Conservation (phyloP, 1,140 invertebrate genomes). For the Scaptomyza pallida region DNA sequence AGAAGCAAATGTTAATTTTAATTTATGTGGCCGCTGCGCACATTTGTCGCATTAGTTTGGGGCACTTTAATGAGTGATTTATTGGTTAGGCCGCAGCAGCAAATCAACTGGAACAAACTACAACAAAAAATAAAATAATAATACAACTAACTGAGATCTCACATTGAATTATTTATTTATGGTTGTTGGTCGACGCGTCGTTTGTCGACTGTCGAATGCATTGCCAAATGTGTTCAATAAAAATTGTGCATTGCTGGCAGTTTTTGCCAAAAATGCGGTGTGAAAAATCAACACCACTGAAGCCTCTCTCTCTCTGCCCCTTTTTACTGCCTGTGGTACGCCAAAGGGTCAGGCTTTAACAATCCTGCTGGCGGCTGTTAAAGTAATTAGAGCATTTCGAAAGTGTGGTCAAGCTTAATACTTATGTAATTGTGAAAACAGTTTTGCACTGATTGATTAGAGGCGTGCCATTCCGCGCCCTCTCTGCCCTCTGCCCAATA, state of each 20-base stretch:
- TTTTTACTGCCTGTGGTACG: conserved; percentile 21
- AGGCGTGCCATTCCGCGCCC: conserved; percentile 21
- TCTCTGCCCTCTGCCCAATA: conserved; percentile 1
- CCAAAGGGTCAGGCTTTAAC: not conserved
- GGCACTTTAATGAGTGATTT: conserved; percentile 79
- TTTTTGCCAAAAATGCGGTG: conserved; percentile 25
- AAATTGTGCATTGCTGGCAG: conserved; percentile 55
- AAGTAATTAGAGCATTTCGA: conserved; percentile 72
- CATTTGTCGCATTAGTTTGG: conserved; percentile 78
- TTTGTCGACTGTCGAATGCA: conserved; percentile 17
- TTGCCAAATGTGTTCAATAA: conserved; percentile 63
- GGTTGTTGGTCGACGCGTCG: conserved; percentile 29
- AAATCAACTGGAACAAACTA: conserved; percentile 30
- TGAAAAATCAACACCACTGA: conserved; percentile 9
- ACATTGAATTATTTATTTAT: conserved; percentile 76
- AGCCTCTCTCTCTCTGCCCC: not conserved
- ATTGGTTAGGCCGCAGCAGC: conserved; percentile 57
- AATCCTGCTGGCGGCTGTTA: conserved; percentile 69
- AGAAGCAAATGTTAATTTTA: conserved; percentile 75
- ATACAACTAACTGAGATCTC: conserved; percentile 38
- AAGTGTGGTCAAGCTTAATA: conserved; percentile 49
- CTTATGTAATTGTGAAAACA: conserved; percentile 45
- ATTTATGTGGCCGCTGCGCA: conserved; percentile 73
- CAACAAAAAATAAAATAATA: conserved; percentile 14
- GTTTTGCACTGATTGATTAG: conserved; percentile 62